Conservation (phyloP, 2,888 invertebrate genomes). For the Tenthredo notha region DNA sequence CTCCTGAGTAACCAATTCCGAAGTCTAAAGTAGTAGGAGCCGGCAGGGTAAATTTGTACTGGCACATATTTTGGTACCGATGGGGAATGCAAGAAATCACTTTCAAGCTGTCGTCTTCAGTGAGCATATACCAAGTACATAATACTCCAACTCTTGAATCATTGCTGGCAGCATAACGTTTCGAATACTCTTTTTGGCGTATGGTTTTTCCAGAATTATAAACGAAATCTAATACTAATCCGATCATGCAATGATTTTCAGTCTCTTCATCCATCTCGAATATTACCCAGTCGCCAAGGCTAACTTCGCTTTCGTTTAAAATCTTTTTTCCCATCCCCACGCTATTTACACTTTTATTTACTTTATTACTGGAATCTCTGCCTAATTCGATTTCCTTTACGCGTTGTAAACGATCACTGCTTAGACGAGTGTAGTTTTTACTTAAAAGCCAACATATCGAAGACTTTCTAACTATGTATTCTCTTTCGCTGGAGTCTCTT, state of each 20-base stretch:
- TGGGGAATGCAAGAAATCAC: neutral
- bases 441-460: constrained; percentile 56
- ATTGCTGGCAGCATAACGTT: constrained; percentile 19
- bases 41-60: constrained; percentile 9
- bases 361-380: too few species aligned
- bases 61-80: constrained; percentile 19
- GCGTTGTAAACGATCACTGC: constrained; percentile 49
- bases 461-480: constrained; percentile 52
- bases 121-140: constrained; percentile 30
- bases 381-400: constrained; percentile 34
- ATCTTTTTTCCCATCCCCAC: constrained; percentile 11
- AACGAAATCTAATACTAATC: constrained; percentile 9
- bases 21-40: constrained; percentile 16
- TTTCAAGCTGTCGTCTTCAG: constrained; percentile 9
- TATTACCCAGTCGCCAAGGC: constrained; percentile 53
- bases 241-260: constrained; percentile 18
- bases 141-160: constrained; percentile 32
- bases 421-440: constrained; percentile 42
- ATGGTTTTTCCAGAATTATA: neutral
- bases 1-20: neutral
- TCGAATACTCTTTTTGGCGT: constrained; percentile 24
- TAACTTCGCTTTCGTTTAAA: constrained; percentile 48
- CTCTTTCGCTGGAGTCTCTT: constrained; percentile 38
- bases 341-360: neutral
- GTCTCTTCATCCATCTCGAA: constrained; percentile 52